Evolutionary conservation across 1,140 invertebrate species (phyloP), one percentile per base, ranked within the genome.

Genomic region (Brachionus angularis): DNA sequence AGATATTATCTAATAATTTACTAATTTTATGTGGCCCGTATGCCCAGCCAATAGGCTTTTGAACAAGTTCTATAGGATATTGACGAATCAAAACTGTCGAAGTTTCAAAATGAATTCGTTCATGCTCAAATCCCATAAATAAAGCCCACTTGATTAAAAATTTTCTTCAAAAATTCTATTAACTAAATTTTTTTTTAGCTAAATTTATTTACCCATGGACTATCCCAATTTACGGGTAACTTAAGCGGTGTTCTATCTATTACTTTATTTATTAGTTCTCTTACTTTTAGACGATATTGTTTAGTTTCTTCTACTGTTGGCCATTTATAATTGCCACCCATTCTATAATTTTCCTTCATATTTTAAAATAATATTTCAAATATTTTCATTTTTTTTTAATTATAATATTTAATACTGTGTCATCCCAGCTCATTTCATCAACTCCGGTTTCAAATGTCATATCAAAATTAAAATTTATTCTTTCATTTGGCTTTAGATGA

Each of bases 351-450:
- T 31, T 72, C 1, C 16, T 71, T 27, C 12, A 12, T 5, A 5
- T 34, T 4, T 7, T 27, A 7, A 72, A 14, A 14, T 12, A 14
- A 27, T 23, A 34, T 3, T 39, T 39, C 46, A n/a, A 29, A 29
- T n/a, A 67, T 14, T 36, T 58, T n/a, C n/a, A n/a, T n/a, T n/a
- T n/a, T n/a, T n/a, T n/a, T n/a, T n/a, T n/a, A n/a, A n/a, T 7
- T 1, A n/a, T 16, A 46, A 7, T 39, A 52, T 5, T 10, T 52
- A 77, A 76, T 76, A 80, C 79, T n/a, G 77, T 78, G 61, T 81
- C 79, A 73, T 82, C 80, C 80, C 80, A 82, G 3, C 77, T 79
- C 79, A 82, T 80, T 73, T 82, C 80, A 75, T 82, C 79, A 1
- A 82, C 80, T 7, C 80, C 80, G n/a, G 80, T 82, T 72, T 81